Percentiles rank a stretch among this genome's conserved stretches.
Evolutionary conservation across 2,888 invertebrate genomes (phyloP).

Genomic region (Lasioglossum calceatum): DNA sequence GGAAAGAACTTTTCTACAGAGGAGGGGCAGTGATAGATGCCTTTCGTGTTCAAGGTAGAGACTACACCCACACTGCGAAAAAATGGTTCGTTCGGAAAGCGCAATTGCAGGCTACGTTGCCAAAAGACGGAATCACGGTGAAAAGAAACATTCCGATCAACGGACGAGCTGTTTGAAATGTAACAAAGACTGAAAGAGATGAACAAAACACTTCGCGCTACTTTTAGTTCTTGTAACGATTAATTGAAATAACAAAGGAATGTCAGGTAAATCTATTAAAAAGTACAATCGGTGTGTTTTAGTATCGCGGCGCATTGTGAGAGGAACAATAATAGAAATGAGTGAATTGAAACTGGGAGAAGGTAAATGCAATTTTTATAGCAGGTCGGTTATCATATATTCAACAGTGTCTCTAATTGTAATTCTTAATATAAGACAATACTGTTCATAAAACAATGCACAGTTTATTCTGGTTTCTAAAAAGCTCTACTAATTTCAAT

Average conservation of each 20-base stretch:
- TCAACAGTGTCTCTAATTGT: no score
- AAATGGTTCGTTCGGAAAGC: neutral
- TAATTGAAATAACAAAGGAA: neutral
- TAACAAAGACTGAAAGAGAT: neutral
- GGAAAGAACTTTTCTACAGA: neutral
- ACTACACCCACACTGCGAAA: neutral
- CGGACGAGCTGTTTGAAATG: neutral
- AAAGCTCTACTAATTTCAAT: no score
- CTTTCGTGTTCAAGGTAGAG: neutral
- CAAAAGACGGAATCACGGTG: neutral
- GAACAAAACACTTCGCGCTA: neutral
- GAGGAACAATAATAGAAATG: no score
- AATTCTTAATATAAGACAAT: no score
- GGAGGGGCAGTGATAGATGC: constrained; percentile 1
- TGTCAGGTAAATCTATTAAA: no score
- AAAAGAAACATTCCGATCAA: neutral
- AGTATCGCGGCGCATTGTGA: no score
- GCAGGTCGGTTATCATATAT: no score
- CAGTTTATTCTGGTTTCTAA: no score
- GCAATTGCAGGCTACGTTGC: neutral
- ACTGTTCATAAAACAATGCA: no score
- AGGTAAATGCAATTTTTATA: no score
- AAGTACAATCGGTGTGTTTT: no score
- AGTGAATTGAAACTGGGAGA: no score
- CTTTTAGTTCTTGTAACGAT: neutral